Percentiles rank a stretch among this genome's conserved stretches.
These are phyloP conservation scores for Petroica traversi DNA, from an alignment of 2,113 vertebrate genomes.

Conservation along the genomic window DNA sequence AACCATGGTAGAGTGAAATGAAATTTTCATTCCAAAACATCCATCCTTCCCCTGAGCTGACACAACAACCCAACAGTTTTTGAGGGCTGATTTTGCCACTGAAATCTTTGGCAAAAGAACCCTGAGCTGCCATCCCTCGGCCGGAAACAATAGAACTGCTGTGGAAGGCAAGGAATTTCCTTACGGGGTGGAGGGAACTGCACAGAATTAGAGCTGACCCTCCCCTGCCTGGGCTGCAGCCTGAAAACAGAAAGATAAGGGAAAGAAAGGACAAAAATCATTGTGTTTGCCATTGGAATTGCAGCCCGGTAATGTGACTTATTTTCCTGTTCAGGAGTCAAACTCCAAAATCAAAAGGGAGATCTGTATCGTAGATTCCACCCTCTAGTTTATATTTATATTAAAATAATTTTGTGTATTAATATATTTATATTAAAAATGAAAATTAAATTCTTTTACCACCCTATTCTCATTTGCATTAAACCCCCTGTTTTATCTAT, in stretches of 20 bases:
- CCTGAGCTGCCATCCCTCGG: background rate
- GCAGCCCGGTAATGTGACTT: background rate
- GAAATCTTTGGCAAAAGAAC: background rate
- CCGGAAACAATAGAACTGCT: slow-evolving; percentile 13
- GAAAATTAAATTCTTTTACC: background rate
- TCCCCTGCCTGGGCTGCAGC: background rate
- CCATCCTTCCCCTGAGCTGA: background rate
- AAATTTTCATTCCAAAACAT: background rate
- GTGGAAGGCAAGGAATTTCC: slow-evolving; percentile 37
- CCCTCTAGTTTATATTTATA: background rate
- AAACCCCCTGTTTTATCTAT: background rate
- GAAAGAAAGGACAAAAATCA: background rate
- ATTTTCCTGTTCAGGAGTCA: background rate
- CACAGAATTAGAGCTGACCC: background rate
- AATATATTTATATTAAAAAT: background rate
- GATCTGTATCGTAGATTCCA: background rate
- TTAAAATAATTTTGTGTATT: background rate
- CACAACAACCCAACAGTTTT: background rate
- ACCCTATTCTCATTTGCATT: background rate
- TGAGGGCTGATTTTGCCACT: background rate
- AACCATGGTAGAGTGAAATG: background rate
- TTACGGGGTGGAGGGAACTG: slow-evolving; percentile 21
- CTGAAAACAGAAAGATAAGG: slow-evolving; percentile 12
- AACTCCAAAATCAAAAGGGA: background rate
- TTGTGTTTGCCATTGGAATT: background rate